A percentile compares a stretch with the other conserved stretches of the same genome.
Evolutionary conservation across 2,888 invertebrate genomes (phyloP).

Genomic region (Nymphalis urticae): DNA sequence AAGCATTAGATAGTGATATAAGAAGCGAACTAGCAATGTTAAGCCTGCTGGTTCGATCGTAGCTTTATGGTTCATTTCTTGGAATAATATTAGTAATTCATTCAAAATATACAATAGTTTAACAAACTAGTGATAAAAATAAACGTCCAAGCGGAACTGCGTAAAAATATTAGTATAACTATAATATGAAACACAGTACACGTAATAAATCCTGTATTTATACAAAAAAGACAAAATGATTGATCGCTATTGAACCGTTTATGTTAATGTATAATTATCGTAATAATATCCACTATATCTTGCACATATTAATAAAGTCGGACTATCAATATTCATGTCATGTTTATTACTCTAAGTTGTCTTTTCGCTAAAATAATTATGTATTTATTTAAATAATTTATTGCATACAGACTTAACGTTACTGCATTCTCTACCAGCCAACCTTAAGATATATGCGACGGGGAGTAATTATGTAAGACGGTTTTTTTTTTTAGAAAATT

Average conservation of each 20-base stretch:
- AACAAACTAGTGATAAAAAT: too few relatives aligned
- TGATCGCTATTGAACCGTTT: slow-evolving; percentile 10
- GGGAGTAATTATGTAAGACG: too few relatives aligned
- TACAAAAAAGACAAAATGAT: slow-evolving; percentile 2
- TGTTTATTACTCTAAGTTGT: slow-evolving; percentile 14
- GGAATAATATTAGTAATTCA: too few relatives aligned
- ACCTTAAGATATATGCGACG: too few relatives aligned
- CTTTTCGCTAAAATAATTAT: slow-evolving; percentile 14
- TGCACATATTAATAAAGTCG: slow-evolving; percentile 13
- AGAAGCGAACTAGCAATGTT: too few relatives aligned
- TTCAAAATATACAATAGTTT: too few relatives aligned
- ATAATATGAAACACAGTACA: not conserved
- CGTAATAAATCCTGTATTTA: slow-evolving; percentile 6
- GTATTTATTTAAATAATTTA: slow-evolving; percentile 16
- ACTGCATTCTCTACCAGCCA: too few relatives aligned
- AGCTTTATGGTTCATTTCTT: too few relatives aligned
- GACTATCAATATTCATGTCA: slow-evolving; percentile 20
- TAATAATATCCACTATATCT: slow-evolving; percentile 5
- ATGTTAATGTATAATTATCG: slow-evolving; percentile 15
- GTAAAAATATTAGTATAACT: not conserved
- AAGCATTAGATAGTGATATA: too few relatives aligned
- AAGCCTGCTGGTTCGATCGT: too few relatives aligned
- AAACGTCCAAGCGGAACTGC: not conserved
- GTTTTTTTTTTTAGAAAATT: too few relatives aligned
- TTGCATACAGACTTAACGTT: too few relatives aligned